Evolutionary conservation across 2,888 invertebrate genomes (phyloP), one percentile per base, ranked within the genome.

Genomic region (Cactoblastis cactorum): DNA sequence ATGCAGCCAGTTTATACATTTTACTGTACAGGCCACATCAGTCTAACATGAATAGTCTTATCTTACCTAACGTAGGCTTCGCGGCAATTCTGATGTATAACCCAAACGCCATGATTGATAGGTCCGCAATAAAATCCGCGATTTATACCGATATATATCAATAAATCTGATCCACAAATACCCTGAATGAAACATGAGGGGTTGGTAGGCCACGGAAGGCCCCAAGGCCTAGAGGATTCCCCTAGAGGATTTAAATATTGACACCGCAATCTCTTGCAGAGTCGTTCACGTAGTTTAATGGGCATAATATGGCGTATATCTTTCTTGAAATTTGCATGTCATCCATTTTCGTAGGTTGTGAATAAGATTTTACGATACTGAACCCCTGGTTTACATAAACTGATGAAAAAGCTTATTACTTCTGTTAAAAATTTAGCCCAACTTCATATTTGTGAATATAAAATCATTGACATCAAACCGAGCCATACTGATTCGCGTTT

Each of bases 191-290:
- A 65, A 61, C 57, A 68, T 65, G 59, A 67, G 65, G 53, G 52
- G 58, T 65, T 56, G 58, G 52, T 50, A 45, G 38, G 50, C 51
- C 53, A 53, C 47, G 12, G 22, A 34, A 55, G 54, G 56, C 45
- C 6, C 52, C 49, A 6, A 22, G 22, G 22, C 22, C 15, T 32
- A 39, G 50, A 43, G n/a, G n/a, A n/a, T n/a, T n/a, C n/a, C 15
- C 8, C 54, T 52, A 52, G 32, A 50, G 22, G 51, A 52, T 67
- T 81, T 76, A 74, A 83, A 83, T 83, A 83, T 82, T 83, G 79
- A 83, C 75, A 69, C 53, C 61, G 69, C 71, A 78, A 78, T 80
- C 66, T 66, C 70, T 69, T 35, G 43, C 47, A 11, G 52, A 38
- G 34, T 39, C 50, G 49, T 41, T 41, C 24, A 12, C 12, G 22